Conservation (phyloP, 2,888 invertebrate genomes). For the Pedicia rivosa region DNA sequence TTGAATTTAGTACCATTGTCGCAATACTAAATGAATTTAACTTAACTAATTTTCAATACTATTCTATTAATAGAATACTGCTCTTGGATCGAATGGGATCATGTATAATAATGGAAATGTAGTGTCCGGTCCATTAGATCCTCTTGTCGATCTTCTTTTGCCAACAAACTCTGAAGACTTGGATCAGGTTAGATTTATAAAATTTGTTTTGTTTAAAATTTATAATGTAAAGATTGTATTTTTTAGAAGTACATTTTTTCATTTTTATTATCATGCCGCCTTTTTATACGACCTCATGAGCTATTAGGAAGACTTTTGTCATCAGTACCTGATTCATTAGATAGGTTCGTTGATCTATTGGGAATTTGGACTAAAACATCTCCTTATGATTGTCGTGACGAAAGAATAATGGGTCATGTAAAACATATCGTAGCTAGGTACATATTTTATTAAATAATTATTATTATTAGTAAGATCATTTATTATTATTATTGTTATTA, state of each 20-base stretch:
- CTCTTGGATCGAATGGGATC: constrained; percentile 27
- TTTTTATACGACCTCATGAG: constrained; percentile 30
- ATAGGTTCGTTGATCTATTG: constrained; percentile 27
- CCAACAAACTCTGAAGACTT: constrained; percentile 25
- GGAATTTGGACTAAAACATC: constrained; percentile 30
- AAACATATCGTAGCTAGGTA: constrained; percentile 33
- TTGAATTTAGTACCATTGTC: no score
- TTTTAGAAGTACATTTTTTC: constrained; percentile 30
- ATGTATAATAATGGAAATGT: constrained; percentile 29
- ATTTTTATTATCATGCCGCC: constrained; percentile 30
- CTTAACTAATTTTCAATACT: no score
- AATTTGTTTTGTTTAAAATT: no score
- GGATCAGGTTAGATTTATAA: no score
- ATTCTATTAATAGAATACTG: constrained; percentile 28
- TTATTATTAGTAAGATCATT: not conserved
- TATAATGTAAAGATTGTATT: no score
- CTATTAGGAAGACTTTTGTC: constrained; percentile 27
- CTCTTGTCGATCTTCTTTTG: constrained; percentile 25
- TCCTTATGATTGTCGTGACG: constrained; percentile 32
- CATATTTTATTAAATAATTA: no score
- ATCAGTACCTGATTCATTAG: constrained; percentile 29
- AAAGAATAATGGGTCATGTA: constrained; percentile 32
- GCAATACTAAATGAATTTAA: no score
- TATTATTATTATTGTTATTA: constrained; percentile 12
- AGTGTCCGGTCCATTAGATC: constrained; percentile 29